A percentile compares a stretch with the other conserved stretches of the same genome.
Conservation (phyloP, 2,113 vertebrate species). For the Ctenodactylus gundi region DNA sequence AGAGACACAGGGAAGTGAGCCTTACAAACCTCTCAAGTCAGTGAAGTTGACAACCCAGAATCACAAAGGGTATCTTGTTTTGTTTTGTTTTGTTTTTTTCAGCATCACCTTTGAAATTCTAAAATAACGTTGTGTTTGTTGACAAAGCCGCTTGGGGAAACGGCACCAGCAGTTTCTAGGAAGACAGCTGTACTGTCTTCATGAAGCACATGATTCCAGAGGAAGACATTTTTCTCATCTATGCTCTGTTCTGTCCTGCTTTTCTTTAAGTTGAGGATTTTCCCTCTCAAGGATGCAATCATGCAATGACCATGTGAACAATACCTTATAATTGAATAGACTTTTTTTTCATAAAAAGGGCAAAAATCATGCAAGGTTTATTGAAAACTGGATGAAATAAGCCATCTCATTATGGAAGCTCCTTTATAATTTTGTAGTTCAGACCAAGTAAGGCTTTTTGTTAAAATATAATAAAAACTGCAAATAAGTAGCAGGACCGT, state of each 20-base stretch:
- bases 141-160: neutral
- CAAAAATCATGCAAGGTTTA: neutral
- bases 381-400: slow-evolving; percentile 13
- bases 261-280: neutral
- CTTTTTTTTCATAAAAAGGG: neutral
- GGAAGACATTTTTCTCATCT: neutral
- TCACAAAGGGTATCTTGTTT: neutral
- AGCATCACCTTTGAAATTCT: neutral
- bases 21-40: neutral
- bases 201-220: neutral
- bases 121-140: neutral
- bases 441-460: neutral
- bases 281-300: neutral
- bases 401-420: neutral
- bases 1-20: neutral
- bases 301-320: neutral
- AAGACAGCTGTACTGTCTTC: neutral
- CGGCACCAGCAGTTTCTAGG: neutral
- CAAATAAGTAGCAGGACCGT: neutral
- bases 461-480: slow-evolving; percentile 43
- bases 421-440: neutral
- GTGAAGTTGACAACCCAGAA: neutral
- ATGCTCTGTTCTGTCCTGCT: neutral
- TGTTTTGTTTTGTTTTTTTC: too few species aligned
- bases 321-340: neutral